Evolutionary conservation across 2,797 vertebrate species (phyloP).

Genomic region (Nyctalus aviator): DNA sequence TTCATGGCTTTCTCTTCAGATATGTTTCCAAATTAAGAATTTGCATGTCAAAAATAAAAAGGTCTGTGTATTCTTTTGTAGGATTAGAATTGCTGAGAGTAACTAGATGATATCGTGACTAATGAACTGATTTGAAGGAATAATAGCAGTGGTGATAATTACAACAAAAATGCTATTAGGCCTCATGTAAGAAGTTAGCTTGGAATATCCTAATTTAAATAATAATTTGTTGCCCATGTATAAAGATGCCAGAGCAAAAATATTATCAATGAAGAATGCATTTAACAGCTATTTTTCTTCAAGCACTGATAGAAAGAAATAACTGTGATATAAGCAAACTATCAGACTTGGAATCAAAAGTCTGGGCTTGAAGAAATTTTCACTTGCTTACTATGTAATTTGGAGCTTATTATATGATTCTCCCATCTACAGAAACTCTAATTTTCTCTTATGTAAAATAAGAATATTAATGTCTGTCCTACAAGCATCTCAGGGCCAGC

Average conservation of each 20-base stretch:
- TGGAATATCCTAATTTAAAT: not conserved
- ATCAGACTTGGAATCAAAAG: not conserved
- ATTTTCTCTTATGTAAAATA: not conserved
- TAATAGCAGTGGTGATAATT: not conserved
- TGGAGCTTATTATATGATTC: not conserved
- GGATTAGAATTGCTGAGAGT: not conserved
- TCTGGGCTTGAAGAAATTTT: not conserved
- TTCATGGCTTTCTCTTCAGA: slow-evolving; percentile 34
- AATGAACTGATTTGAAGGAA: not conserved
- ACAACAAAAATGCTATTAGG: not conserved
- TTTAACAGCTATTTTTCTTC: not conserved
- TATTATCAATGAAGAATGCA: not conserved
- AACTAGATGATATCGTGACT: not conserved
- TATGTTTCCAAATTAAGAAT: not conserved
- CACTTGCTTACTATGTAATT: not conserved
- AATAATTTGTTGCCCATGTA: not conserved
- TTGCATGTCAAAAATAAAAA: not conserved
- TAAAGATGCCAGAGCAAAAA: not conserved
- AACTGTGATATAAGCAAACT: not conserved
- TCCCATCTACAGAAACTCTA: not conserved
- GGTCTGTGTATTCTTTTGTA: not conserved
- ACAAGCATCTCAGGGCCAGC: not conserved
- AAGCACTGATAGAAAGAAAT: not conserved
- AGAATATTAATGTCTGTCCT: not conserved
- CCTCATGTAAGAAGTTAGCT: not conserved